Evolutionary conservation across 2,888 invertebrate species (phyloP).

Genomic region (Papilio demoleus): DNA sequence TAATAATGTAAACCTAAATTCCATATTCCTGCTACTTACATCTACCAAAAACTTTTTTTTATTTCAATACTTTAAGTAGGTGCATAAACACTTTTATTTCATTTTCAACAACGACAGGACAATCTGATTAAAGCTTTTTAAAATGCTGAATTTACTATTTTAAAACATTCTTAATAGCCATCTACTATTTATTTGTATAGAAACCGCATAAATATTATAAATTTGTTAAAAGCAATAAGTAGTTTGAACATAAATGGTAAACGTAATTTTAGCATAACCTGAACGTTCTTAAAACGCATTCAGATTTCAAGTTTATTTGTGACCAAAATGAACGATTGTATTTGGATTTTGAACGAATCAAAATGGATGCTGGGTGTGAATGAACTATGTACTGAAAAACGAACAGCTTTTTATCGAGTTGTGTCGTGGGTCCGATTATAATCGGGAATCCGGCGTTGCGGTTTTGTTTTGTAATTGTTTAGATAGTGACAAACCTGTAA

Average conservation of each 20-base stretch:
- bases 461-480: slow-evolving; percentile 70
- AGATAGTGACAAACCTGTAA: slow-evolving; percentile 64
- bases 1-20: neutral
- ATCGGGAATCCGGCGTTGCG: slow-evolving; percentile 75
- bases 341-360: slow-evolving; percentile 83
- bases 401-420: slow-evolving; percentile 82
- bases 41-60: neutral
- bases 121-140: too few species aligned
- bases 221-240: neutral
- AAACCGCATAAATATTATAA: too few species aligned
- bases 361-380: slow-evolving; percentile 84
- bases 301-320: slow-evolving; percentile 65
- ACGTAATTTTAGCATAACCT: slow-evolving; percentile 38
- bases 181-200: too few species aligned
- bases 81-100: neutral
- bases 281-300: slow-evolving; percentile 54
- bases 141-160: too few species aligned
- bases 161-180: too few species aligned
- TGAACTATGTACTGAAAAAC: slow-evolving; percentile 83
- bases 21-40: neutral
- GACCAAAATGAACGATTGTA: slow-evolving; percentile 77
- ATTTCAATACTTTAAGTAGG: neutral
- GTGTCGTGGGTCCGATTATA: slow-evolving; percentile 79
- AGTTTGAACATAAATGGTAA: neutral
- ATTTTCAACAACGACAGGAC: neutral